Conservation (phyloP, 1,140 invertebrate genomes). For the Marisa cornuarietis region DNA sequence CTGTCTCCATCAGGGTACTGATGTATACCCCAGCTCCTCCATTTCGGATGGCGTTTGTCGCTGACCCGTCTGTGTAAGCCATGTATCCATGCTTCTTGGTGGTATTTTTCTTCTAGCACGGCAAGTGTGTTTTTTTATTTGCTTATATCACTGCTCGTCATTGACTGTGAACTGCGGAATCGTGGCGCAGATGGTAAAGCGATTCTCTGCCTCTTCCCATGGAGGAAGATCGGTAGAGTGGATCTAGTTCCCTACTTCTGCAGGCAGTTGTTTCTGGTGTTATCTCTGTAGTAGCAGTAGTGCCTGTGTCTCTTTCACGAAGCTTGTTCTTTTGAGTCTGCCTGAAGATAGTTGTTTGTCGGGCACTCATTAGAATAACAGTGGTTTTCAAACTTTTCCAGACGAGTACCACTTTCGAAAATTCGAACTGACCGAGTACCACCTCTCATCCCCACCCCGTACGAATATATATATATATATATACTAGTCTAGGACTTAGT, state of each 20-base stretch:
- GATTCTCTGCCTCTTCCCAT: background rate
- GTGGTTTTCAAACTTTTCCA: no score
- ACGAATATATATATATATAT: no score
- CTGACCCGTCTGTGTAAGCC: background rate
- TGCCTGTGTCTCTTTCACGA: background rate
- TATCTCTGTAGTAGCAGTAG: background rate
- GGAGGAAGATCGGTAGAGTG: background rate
- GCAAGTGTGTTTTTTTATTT: background rate
- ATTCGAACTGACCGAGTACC: no score
- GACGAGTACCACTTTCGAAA: no score
- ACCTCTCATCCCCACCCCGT: no score
- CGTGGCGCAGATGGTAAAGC: background rate
- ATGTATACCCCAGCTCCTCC: background rate
- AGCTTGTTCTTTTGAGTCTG: constrained; percentile 1
- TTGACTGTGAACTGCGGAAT: background rate
- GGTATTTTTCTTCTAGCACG: background rate
- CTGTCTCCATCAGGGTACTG: no score
- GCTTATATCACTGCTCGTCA: background rate
- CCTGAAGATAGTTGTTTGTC: background rate
- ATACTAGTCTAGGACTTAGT: no score
- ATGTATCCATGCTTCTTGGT: background rate
- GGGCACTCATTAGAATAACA: no score
- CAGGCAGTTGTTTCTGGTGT: background rate
- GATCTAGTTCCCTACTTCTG: background rate
- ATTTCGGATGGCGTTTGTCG: constrained; percentile 6